Percentiles rank a stretch among this genome's conserved stretches.
These are phyloP conservation scores for Gymnocypris eckloni DNA, from an alignment of 2,797 vertebrate species.

Conservation along the genomic window DNA sequence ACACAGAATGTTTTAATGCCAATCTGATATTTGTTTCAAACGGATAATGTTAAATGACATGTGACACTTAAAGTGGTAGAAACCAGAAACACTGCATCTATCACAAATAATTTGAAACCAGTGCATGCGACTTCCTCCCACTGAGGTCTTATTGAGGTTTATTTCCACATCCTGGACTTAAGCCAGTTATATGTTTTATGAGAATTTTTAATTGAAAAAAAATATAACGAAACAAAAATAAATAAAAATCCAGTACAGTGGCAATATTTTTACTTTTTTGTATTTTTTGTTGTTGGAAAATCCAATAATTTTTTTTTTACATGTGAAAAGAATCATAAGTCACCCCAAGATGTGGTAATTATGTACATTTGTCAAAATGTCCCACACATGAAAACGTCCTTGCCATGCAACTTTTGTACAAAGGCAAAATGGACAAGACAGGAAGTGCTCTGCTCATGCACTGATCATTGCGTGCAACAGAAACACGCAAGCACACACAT, in stretches of 20 bases:
- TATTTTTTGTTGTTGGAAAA: too few relatives aligned
- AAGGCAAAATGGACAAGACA: constrained; percentile 62
- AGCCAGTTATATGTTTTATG: not conserved
- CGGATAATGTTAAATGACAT: not conserved
- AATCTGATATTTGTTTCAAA: not conserved
- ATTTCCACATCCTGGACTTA: constrained; percentile 1
- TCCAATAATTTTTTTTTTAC: not conserved
- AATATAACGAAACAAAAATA: not conserved
- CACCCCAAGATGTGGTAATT: not conserved
- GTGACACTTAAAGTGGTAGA: not conserved
- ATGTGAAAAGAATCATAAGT: not conserved
- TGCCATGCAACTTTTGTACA: constrained; percentile 51
- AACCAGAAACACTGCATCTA: not conserved
- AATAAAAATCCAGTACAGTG: not conserved
- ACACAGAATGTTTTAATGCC: not conserved
- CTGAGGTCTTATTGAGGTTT: constrained; percentile 23
- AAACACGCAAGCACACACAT: constrained; percentile 46
- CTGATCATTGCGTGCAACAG: constrained; percentile 44
- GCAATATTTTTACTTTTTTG: not conserved
- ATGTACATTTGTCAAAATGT: not conserved
- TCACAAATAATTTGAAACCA: not conserved
- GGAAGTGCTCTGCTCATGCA: constrained; percentile 70
- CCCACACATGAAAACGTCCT: constrained; percentile 53
- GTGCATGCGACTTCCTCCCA: constrained; percentile 21
- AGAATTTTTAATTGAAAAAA: not conserved